Evolutionary conservation across 2,113 vertebrate species (phyloP), one percentile per base, ranked within the genome.

Genomic region (Dicerorhinus sumatrensis): DNA sequence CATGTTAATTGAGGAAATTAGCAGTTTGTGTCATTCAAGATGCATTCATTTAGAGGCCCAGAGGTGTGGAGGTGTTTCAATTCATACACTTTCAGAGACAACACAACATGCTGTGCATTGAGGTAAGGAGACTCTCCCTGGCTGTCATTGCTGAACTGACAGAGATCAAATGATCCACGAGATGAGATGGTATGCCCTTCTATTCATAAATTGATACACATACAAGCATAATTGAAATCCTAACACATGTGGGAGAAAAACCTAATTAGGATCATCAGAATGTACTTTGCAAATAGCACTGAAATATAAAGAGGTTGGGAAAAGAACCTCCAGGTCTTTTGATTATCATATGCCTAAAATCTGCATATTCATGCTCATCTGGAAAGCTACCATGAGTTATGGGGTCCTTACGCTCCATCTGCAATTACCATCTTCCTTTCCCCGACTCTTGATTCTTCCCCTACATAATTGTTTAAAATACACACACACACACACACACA

Each of bases 351-450:
- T 81, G 94, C 89, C 90, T 96, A 42, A 88, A 96, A 93, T 96
- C 88, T 98, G 80, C 97, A 98, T 98, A 97, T 98, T 97, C 96
- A 97, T 97, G 93, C 39, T 98, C 98, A 97, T 96, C 96, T 97
- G 97, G 97, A 96, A 97, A 91, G 82, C 76, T 73, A 91, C 86
- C 60, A 72, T 65, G 92, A 98, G 51, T 85, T 94, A 63, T 62
- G 27, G 33, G 42, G 63, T 84, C 85, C 83, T 97, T 96, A 92
- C 81, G 81, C 10, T 80, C 80, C 85, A 84, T 94, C 89, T 91
- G 69, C 88, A 90, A 58, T 70, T 84, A 29, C 54, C 31, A 36
- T 89, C 36, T 95, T 97, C 51, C 54, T 84, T 82, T 46, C 20
- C 27, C 51, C 10, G 75, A 27, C 12, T 18, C 29, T 97, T 86